These are phyloP conservation scores for Tholera decimalis DNA, from an alignment of 2,888 invertebrate genomes.

Conservation along the genomic window DNA sequence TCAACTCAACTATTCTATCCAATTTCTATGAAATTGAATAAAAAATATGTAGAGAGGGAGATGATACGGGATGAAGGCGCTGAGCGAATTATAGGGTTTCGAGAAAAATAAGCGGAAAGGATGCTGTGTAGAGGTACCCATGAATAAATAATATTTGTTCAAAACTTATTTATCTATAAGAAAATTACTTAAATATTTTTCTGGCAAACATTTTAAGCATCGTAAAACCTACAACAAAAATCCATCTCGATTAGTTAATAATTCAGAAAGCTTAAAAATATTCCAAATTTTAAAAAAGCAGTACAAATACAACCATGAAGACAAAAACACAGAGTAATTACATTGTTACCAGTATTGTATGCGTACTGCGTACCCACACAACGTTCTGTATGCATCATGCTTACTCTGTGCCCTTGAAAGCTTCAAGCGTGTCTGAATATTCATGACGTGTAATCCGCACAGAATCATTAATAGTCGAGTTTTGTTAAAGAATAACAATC, in stretches of 20 bases:
- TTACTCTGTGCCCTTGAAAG: slow-evolving; percentile 32
- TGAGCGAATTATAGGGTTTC: slow-evolving; percentile 9
- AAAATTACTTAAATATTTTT: neutral
- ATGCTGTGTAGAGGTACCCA: neutral
- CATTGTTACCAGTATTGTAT: neutral
- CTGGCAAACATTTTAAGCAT: neutral
- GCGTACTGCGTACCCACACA: slow-evolving; percentile 27
- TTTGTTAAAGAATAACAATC: slow-evolving; percentile 4
- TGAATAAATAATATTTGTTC: neutral
- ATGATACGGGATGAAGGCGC: slow-evolving; percentile 3
- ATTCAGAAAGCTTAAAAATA: neutral
- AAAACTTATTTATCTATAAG: neutral
- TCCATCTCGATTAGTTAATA: neutral
- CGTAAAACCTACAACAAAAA: neutral
- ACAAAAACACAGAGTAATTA: neutral
- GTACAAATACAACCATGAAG: neutral
- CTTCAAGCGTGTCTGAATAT: slow-evolving; percentile 18
- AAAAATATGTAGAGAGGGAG: slow-evolving; percentile 42
- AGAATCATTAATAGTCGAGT: slow-evolving; percentile 24
- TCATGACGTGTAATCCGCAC: slow-evolving; percentile 19
- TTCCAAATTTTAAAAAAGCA: neutral
- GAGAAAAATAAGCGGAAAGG: slow-evolving; percentile 11
- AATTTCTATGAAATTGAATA: slow-evolving; percentile 54
- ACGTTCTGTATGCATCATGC: slow-evolving; percentile 23
- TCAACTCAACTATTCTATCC: slow-evolving; percentile 52